Conservation (phyloP, 2,113 vertebrate species). For the Struthidea cinerea region DNA sequence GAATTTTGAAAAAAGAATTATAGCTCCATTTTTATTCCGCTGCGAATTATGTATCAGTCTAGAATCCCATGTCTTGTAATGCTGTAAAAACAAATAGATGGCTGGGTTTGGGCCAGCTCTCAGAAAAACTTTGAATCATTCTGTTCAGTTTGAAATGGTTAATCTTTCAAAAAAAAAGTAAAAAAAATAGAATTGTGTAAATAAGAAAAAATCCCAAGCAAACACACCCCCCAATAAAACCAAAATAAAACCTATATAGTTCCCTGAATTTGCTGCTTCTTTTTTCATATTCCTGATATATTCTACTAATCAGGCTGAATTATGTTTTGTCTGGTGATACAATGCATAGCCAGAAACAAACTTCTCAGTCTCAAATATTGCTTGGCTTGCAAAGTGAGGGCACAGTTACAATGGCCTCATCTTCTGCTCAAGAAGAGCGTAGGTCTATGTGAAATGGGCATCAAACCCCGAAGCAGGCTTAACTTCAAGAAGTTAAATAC, state of each 20-base stretch:
- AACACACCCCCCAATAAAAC: too few relatives aligned
- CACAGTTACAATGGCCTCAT: neutral
- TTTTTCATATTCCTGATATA: neutral
- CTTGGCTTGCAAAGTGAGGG: neutral
- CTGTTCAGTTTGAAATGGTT: neutral
- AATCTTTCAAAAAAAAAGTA: neutral
- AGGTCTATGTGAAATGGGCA: accelerated
- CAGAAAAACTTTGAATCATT: neutral
- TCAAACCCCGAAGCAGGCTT: neutral
- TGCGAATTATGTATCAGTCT: neutral
- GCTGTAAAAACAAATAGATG: neutral
- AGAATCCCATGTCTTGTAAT: neutral
- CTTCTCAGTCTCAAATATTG: neutral
- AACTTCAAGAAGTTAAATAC: neutral
- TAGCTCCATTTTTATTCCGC: neutral
- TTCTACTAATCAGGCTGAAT: neutral
- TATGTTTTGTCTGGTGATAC: neutral
- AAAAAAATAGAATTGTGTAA: neutral
- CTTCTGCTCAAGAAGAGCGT: neutral
- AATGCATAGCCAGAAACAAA: neutral
- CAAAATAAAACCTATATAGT: neutral
- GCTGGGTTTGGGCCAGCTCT: neutral
- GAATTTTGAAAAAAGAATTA: neutral
- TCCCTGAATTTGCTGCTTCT: neutral
- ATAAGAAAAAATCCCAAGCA: neutral